A percentile compares a stretch with the other conserved stretches of the same genome.
phyloP scores from a whole-genome alignment of 2,113 vertebrate species.

The Siphamia tubifer region DNA sequence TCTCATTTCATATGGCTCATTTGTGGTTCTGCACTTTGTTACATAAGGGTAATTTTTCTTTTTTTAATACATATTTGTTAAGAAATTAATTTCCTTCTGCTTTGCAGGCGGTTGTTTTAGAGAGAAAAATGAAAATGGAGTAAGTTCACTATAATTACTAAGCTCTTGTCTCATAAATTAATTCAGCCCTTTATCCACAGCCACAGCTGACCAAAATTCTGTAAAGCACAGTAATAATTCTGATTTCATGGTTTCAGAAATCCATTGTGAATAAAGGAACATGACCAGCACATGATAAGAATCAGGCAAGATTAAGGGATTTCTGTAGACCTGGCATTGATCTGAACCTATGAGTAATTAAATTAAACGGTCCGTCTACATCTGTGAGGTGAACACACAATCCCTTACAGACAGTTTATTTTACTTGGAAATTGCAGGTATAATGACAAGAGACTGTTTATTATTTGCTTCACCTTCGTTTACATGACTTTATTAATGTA shows the following conservation, averaged over 20 bases:
- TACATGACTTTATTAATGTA: slow-evolving; percentile 7
- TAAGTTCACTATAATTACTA: too few species aligned
- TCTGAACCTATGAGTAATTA: slow-evolving; percentile 46
- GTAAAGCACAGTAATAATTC: neutral
- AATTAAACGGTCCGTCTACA: slow-evolving; percentile 35
- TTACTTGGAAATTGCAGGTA: slow-evolving; percentile 36
- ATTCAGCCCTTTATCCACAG: neutral
- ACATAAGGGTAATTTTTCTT: slow-evolving; percentile 13
- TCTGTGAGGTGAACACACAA: slow-evolving; percentile 27
- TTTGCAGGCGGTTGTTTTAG: neutral
- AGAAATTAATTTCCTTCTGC: slow-evolving; percentile 4
- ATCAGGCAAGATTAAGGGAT: slow-evolving; percentile 67
- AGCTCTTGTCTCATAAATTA: neutral
- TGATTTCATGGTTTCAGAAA: slow-evolving; percentile 31
- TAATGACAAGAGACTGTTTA: slow-evolving; percentile 25
- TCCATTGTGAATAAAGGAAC: slow-evolving; percentile 20
- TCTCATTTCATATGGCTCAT: slow-evolving; percentile 9
- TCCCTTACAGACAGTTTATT: slow-evolving; percentile 31
- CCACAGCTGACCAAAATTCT: neutral
- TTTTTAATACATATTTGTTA: neutral
- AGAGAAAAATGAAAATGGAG: neutral
- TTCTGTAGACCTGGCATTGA: slow-evolving; percentile 62
- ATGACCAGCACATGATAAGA: slow-evolving; percentile 59
- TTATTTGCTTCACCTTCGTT: slow-evolving; percentile 10
- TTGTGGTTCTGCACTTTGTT: neutral